Evolutionary conservation across 2,797 vertebrate genomes (phyloP).

Genomic region (Cryptoprocta ferox): DNA sequence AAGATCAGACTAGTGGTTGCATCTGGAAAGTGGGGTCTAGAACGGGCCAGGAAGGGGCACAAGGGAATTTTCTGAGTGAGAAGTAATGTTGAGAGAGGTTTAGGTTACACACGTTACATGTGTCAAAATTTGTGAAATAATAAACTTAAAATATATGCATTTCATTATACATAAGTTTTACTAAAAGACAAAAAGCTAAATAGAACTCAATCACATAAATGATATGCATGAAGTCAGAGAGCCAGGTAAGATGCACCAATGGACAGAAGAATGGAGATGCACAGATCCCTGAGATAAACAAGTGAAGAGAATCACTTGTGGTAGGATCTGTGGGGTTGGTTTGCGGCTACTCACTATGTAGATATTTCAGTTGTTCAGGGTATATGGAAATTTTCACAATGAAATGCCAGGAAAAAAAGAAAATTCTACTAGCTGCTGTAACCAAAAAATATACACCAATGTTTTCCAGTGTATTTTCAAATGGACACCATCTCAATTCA

Average conservation of each 20-base stretch:
- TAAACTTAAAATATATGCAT: background rate
- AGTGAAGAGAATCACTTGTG: background rate
- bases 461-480: background rate
- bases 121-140: background rate
- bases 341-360: background rate
- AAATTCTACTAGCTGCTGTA: background rate
- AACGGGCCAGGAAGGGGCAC: background rate
- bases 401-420: background rate
- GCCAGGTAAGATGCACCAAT: background rate
- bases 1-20: background rate
- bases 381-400: background rate
- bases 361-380: background rate
- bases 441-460: background rate
- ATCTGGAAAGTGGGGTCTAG: background rate
- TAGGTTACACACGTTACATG: background rate
- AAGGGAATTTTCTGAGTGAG: background rate
- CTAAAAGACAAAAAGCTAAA: background rate
- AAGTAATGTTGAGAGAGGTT: background rate
- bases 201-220: background rate
- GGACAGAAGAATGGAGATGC: background rate
- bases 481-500: background rate
- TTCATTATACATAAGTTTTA: background rate
- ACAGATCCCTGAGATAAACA: background rate
- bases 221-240: background rate
- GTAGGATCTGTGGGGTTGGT: background rate